These are phyloP conservation scores for Anagrus nilaparvatae DNA, from an alignment of 1,140 invertebrate species.

Conservation along the genomic window DNA sequence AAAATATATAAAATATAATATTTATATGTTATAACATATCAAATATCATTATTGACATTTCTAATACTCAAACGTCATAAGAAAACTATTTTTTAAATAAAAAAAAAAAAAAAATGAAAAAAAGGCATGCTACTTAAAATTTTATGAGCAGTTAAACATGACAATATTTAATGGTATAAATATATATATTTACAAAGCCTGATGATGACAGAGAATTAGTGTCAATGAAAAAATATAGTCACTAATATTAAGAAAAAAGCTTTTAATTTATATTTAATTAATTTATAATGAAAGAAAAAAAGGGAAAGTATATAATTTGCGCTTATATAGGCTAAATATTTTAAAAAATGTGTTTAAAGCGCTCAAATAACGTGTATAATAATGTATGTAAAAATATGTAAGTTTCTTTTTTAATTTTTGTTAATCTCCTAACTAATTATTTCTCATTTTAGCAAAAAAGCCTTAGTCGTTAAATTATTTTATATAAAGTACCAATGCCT, in stretches of 20 bases:
- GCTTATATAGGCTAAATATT: constrained; percentile 25
- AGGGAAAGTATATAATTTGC: constrained; percentile 17
- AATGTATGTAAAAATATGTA: constrained; percentile 16
- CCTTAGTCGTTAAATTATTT: constrained; percentile 31
- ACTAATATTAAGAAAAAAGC: constrained; percentile 33
- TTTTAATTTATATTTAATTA: constrained; percentile 32
- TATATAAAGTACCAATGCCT: constrained; percentile 35
- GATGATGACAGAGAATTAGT: constrained; percentile 19
- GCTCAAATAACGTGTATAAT: constrained; percentile 13
- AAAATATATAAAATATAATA: neutral
- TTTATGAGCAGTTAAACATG: constrained; percentile 25
- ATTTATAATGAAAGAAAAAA: constrained; percentile 35
- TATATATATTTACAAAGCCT: constrained; percentile 11
- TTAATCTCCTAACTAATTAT: constrained; percentile 31
- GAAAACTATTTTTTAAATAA: constrained; percentile 20
- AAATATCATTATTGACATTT: constrained; percentile 31
- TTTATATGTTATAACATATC: constrained; percentile 10
- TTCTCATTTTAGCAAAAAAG: constrained; percentile 10
- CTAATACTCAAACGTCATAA: constrained; percentile 12
- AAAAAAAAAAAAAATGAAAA: constrained; percentile 7
- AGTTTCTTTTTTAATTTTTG: constrained; percentile 13
- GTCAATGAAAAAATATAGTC: constrained; percentile 26
- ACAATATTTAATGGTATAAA: constrained; percentile 31
- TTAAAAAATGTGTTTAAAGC: constrained; percentile 12
- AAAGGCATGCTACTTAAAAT: constrained; percentile 9